Percentiles rank a stretch among this genome's conserved stretches.
Evolutionary conservation across 2,113 vertebrate genomes (phyloP).

Genomic region (Leptosomus discolor): DNA sequence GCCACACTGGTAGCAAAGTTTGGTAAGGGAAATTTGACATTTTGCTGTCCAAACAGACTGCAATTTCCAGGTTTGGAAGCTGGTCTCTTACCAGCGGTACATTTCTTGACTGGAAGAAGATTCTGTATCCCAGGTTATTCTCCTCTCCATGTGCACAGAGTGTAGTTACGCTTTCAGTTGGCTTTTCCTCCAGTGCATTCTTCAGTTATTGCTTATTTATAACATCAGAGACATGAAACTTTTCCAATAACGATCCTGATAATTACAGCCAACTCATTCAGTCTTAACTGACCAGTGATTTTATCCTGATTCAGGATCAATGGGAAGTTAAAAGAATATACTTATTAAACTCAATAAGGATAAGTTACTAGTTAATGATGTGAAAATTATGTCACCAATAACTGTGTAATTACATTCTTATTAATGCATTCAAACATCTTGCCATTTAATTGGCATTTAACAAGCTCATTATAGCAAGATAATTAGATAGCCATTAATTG

Average conservation of each 20-base stretch:
- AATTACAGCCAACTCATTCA: conserved; percentile 32
- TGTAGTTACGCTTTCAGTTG: background rate
- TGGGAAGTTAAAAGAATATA: conserved; percentile 67
- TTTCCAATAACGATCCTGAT: conserved; percentile 36
- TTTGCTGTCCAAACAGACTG: background rate
- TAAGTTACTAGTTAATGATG: conserved; percentile 71
- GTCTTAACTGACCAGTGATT: conserved; percentile 3
- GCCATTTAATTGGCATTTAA: conserved; percentile 76
- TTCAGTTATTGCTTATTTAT: conserved; percentile 16
- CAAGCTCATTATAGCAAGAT: conserved; percentile 73
- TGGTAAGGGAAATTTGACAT: background rate
- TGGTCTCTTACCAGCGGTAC: background rate
- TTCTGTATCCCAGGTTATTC: background rate
- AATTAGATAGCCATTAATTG: conserved; percentile 79
- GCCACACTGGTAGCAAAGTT: background rate
- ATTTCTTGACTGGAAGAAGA: background rate
- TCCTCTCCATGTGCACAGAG: background rate
- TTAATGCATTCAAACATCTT: conserved; percentile 76
- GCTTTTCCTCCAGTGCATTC: background rate
- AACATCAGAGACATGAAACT: background rate
- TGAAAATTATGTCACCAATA: conserved; percentile 74
- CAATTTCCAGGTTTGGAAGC: background rate
- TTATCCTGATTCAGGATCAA: conserved; percentile 62
- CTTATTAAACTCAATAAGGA: conserved; percentile 68
- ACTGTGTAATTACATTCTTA: conserved; percentile 76